Percentiles rank a stretch among this genome's conserved stretches.
Evolutionary conservation across 37 sponge, comb jelly and placozoan genomes (phyloP).

Genomic region (Halisarca cf. caerulea): DNA sequence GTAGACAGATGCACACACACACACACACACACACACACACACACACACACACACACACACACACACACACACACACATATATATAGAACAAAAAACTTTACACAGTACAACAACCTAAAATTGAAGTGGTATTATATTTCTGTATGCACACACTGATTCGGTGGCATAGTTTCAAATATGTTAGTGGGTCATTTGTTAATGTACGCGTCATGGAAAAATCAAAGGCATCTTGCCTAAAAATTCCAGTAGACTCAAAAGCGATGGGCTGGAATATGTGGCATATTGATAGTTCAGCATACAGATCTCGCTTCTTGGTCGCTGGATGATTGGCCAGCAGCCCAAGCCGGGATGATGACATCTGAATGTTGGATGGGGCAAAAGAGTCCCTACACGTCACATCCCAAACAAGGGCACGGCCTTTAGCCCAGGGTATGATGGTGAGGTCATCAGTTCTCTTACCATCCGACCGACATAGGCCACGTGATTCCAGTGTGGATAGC

Average conservation of each 20-base stretch:
- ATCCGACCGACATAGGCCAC: conserved; percentile 26
- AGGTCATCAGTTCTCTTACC: conserved; percentile 41
- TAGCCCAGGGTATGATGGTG: conserved; percentile 20
- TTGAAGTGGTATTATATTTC: no score
- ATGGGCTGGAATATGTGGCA: conserved; percentile 1
- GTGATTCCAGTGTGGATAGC: conserved; percentile 30
- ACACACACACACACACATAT: no score
- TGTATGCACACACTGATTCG: no score
- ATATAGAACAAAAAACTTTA: no score
- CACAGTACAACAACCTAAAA: no score
- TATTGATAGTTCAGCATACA: conserved; percentile 8
- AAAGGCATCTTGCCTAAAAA: neutral
- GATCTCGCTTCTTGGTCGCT: neutral
- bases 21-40: no score
- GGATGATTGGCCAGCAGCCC: conserved; percentile 26
- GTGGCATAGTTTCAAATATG: no score
- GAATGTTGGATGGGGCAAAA: conserved; percentile 35
- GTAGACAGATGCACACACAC: no score
- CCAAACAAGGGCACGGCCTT: conserved; percentile 32
- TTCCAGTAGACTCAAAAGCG: conserved; percentile 19
- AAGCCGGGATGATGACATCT: conserved; percentile 6
- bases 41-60: no score
- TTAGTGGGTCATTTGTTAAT: no score
- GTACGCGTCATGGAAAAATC: neutral
- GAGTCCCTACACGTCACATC: conserved; percentile 36